phyloP scores from a whole-genome alignment of 2,113 vertebrate genomes.

The Vulpes lagopus region DNA sequence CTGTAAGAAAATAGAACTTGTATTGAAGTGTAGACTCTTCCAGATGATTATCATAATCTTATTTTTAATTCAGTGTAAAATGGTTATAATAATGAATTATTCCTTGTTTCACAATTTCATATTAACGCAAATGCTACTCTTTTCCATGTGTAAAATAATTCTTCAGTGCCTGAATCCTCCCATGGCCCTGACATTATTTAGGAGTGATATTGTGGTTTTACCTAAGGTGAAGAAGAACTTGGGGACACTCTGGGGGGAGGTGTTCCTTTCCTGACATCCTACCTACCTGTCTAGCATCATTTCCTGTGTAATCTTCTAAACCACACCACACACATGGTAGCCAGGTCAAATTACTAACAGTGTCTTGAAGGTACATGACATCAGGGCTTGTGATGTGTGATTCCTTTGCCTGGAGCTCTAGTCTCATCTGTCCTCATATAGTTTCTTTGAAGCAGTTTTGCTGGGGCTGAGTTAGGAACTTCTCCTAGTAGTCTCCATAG shows the following conservation, averaged over 20 bases:
- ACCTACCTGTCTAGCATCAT: background rate
- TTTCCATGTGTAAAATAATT: background rate
- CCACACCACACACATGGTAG: background rate
- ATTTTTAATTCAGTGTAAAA: constrained; percentile 55
- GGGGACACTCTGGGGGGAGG: background rate
- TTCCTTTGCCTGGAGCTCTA: constrained; percentile 30
- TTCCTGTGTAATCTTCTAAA: background rate
- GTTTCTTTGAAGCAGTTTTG: background rate
- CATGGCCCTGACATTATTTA: background rate
- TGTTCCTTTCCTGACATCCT: background rate
- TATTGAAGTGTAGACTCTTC: background rate
- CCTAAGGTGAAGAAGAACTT: background rate
- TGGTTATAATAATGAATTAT: background rate
- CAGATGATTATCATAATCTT: background rate
- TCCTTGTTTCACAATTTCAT: constrained; percentile 32
- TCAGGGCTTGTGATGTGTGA: background rate
- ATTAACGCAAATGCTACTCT: background rate
- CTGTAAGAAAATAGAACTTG: background rate
- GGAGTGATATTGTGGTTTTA: constrained; percentile 52
- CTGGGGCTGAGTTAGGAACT: background rate
- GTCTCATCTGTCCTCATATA: background rate
- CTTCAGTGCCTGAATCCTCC: constrained; percentile 15
- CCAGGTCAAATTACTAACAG: background rate
- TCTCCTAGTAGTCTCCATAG: background rate
- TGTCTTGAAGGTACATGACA: background rate